A percentile compares a stretch with the other conserved stretches of the same genome.
Evolutionary conservation across 2,113 vertebrate genomes (phyloP).

Genomic region (Alectura lathami): DNA sequence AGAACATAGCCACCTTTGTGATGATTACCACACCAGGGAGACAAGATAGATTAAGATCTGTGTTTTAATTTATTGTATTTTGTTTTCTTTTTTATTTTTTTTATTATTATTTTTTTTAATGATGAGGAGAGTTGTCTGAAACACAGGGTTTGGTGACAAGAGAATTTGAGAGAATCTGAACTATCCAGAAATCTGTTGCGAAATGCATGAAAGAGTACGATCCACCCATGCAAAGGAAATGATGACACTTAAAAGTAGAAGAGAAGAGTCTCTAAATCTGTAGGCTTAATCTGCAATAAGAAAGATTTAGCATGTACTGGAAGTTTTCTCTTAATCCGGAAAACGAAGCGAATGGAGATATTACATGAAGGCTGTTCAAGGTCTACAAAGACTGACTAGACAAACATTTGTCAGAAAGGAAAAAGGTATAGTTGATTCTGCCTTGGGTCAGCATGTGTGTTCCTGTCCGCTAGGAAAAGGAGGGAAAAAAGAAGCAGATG

Average conservation of each 20-base stretch:
- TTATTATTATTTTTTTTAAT: not conserved
- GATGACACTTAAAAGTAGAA: not conserved
- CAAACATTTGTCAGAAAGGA: not conserved
- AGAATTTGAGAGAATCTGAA: not conserved
- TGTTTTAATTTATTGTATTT: too few species aligned
- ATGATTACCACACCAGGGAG: not conserved
- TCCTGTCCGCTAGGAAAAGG: not conserved
- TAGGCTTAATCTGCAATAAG: not conserved
- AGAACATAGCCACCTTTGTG: not conserved
- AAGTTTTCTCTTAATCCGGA: not conserved
- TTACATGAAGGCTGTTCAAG: not conserved
- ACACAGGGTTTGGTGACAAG: not conserved
- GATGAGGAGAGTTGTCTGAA: not conserved
- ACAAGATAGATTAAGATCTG: not conserved
- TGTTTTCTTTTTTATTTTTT: not conserved
- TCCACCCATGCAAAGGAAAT: not conserved
- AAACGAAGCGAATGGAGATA: not conserved
- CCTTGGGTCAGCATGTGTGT: not conserved
- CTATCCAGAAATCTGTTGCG: not conserved
- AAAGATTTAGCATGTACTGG: not conserved
- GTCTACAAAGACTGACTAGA: not conserved
- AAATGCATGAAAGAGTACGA: not conserved
- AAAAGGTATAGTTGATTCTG: not conserved
- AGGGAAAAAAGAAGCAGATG: fast-evolving
- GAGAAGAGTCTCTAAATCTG: not conserved